Conservation (phyloP, 2,797 vertebrate species). For the Aphelocoma californica region DNA sequence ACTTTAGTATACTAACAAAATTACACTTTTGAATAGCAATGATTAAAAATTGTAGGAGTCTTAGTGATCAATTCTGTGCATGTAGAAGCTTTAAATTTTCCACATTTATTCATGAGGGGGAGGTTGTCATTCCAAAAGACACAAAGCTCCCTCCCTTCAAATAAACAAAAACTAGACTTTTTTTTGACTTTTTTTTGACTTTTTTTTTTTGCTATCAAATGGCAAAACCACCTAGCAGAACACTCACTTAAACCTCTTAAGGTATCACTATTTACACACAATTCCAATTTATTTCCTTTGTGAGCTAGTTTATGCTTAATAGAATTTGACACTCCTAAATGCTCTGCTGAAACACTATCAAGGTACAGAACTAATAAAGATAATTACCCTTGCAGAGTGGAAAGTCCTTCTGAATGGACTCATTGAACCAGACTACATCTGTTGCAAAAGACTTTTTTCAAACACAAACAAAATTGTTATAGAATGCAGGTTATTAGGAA, state of each 20-base stretch:
- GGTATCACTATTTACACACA: not conserved
- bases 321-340: slow-evolving; percentile 50
- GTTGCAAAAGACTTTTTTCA: not conserved
- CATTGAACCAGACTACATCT: not conserved
- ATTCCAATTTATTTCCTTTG: slow-evolving; percentile 37
- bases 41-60: not conserved
- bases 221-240: not conserved
- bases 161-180: not conserved
- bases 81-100: not conserved
- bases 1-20: not conserved
- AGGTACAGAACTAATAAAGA: slow-evolving; percentile 49
- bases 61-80: not conserved
- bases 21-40: not conserved
- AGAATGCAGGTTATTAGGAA: not conserved
- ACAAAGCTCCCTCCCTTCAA: not conserved
- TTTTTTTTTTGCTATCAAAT: not conserved
- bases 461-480: not conserved
- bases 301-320: slow-evolving; percentile 26
- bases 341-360: slow-evolving; percentile 37
- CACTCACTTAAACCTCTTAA: not conserved
- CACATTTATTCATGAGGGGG: not conserved
- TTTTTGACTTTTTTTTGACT: too few species aligned
- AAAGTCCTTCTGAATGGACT: slow-evolving; percentile 26
- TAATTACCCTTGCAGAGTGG: slow-evolving; percentile 39
- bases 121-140: not conserved